phyloP scores from a whole-genome alignment of 2,797 vertebrate species.

The Pempheris klunzingeri region DNA sequence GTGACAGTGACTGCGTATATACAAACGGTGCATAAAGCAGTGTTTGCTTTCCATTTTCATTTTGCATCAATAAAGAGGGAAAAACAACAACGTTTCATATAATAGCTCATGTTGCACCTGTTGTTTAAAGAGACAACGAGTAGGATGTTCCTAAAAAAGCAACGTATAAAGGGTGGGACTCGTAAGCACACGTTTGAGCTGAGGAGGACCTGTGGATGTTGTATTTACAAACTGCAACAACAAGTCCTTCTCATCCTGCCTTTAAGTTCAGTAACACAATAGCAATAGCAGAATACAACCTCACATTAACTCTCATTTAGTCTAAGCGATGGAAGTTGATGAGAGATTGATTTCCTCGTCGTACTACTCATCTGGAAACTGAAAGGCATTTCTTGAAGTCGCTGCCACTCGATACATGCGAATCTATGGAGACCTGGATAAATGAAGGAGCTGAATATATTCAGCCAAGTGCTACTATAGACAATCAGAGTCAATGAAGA shows the following conservation, averaged over 20 bases:
- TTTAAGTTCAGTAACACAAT: conserved; percentile 5
- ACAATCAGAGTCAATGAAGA: not conserved
- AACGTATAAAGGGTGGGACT: no score
- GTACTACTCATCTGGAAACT: no score
- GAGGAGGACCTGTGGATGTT: no score
- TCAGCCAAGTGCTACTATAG: conserved; percentile 26
- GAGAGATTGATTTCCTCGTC: conserved; percentile 25
- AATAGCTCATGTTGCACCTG: not conserved
- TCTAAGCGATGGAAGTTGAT: conserved; percentile 1
- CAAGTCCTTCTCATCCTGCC: no score
- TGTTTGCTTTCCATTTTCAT: no score
- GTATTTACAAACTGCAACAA: no score
- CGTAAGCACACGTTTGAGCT: no score
- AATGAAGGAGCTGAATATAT: conserved; percentile 42
- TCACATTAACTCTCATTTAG: not conserved
- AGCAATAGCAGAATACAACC: not conserved
- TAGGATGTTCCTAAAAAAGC: no score
- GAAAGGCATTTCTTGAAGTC: conserved; percentile 27
- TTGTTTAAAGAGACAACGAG: no score
- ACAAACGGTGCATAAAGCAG: no score
- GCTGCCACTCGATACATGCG: conserved; percentile 44
- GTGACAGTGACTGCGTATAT: no score
- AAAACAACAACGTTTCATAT: not conserved
- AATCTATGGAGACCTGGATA: conserved; percentile 43
- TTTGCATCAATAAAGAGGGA: not conserved